phyloP scores from a whole-genome alignment of 2,797 vertebrate genomes.

The Lepilemur ruficaudatus region DNA sequence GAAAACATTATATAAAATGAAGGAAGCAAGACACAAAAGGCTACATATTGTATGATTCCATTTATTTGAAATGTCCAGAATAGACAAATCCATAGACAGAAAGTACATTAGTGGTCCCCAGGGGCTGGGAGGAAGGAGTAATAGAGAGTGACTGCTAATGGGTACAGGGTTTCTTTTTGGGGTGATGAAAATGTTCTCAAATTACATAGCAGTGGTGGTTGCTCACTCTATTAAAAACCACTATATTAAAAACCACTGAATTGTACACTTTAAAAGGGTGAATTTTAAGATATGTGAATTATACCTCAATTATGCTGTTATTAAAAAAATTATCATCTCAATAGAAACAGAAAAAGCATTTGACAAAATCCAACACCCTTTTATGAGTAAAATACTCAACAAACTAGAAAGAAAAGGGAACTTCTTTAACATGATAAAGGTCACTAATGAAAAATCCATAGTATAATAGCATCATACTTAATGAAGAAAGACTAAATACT shows the following conservation, averaged over 20 bases:
- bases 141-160: constrained; percentile 6
- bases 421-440: not conserved
- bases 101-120: not conserved
- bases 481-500: not conserved
- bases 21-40: constrained; percentile 33
- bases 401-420: constrained; percentile 40
- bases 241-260: constrained; percentile 38
- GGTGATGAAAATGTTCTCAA: constrained; percentile 54
- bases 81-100: not conserved
- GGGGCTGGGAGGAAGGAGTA: not conserved
- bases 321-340: constrained; percentile 48
- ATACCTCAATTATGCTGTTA: constrained; percentile 33
- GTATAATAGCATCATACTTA: not conserved
- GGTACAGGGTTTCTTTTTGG: not conserved
- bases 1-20: not conserved
- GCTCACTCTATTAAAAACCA: not conserved
- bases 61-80: constrained; percentile 31
- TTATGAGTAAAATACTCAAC: constrained; percentile 10
- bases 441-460: not conserved
- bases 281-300: constrained; percentile 47
- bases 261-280: constrained; percentile 27
- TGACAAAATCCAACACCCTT: constrained; percentile 32
- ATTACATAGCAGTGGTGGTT: not conserved
- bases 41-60: not conserved
- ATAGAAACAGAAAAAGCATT: constrained; percentile 11